Percentiles rank a stretch among this genome's conserved stretches.
Conservation (phyloP, 2,888 invertebrate species). For the Perizoma flavofasciatum region DNA sequence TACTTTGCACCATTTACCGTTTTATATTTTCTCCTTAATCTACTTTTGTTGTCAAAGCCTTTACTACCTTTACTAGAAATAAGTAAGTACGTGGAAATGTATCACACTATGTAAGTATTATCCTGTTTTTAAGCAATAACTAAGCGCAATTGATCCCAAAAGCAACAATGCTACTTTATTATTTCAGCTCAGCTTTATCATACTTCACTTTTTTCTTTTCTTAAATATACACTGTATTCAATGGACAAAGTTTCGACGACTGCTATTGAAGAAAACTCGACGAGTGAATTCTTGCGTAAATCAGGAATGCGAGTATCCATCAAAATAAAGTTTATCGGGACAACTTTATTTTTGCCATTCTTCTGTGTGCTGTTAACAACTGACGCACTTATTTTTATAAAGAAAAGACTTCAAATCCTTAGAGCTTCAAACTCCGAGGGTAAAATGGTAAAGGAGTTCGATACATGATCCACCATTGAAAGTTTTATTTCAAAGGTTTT, state of each 20-base stretch:
- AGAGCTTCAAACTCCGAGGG: conserved; percentile 26
- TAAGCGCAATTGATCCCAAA: conserved; percentile 7
- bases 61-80: too few relatives aligned
- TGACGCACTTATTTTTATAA: conserved; percentile 39
- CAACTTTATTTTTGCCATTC: conserved; percentile 41
- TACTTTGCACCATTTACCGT: conserved; percentile 7
- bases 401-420: conserved; percentile 47
- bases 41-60: too few relatives aligned
- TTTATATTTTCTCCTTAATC: too few relatives aligned
- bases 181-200: conserved; percentile 18
- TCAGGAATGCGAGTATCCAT: conserved; percentile 58
- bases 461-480: conserved; percentile 60
- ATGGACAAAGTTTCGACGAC: conserved; percentile 60
- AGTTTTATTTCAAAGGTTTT: conserved; percentile 61
- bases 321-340: conserved; percentile 53
- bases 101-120: not conserved
- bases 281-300: conserved; percentile 64
- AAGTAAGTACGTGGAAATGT: too few relatives aligned
- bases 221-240: conserved; percentile 41
- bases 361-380: conserved; percentile 22
- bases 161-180: conserved; percentile 6
- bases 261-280: conserved; percentile 62
- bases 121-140: not conserved
- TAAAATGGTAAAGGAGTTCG: conserved; percentile 42
- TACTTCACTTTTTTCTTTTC: conserved; percentile 24